Conservation (phyloP, 2,113 vertebrate genomes). For the Rhea americana region DNA sequence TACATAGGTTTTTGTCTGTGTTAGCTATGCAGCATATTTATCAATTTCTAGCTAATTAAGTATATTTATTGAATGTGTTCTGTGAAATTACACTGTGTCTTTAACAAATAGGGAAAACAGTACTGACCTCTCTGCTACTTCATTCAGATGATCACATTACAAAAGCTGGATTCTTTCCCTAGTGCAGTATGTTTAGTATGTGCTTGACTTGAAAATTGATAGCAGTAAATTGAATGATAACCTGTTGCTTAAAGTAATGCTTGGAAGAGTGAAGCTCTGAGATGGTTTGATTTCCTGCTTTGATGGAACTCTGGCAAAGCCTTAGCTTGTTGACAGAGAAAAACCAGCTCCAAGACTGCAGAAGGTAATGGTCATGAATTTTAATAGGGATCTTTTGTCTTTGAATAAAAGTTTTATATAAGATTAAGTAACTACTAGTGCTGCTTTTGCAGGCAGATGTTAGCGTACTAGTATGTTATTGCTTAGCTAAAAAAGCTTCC, state of each 20-base stretch:
- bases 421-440: slow-evolving; percentile 15
- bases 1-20: background rate
- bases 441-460: slow-evolving; percentile 2
- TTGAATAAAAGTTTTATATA: slow-evolving; percentile 37
- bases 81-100: background rate
- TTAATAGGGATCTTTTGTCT: slow-evolving; percentile 63
- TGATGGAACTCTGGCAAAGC: slow-evolving; percentile 61
- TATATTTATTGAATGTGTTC: background rate
- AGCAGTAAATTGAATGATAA: slow-evolving; percentile 25
- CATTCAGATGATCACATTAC: background rate
- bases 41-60: background rate
- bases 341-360: slow-evolving; percentile 57
- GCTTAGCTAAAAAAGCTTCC: background rate
- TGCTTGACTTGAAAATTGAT: background rate
- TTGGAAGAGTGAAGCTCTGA: background rate
- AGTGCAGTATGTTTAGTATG: background rate
- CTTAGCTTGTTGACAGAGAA: background rate
- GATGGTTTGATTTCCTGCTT: slow-evolving; percentile 46
- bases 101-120: background rate
- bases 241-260: background rate
- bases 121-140: background rate
- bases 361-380: slow-evolving; percentile 68
- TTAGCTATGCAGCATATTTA: accelerated
- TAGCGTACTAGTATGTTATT: background rate
- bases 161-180: slow-evolving; percentile 26